These are phyloP conservation scores for Aurelia coerulea DNA, from an alignment of 30 jellyfish, hydroid and myxozoan genomes.

Conservation along the genomic window DNA sequence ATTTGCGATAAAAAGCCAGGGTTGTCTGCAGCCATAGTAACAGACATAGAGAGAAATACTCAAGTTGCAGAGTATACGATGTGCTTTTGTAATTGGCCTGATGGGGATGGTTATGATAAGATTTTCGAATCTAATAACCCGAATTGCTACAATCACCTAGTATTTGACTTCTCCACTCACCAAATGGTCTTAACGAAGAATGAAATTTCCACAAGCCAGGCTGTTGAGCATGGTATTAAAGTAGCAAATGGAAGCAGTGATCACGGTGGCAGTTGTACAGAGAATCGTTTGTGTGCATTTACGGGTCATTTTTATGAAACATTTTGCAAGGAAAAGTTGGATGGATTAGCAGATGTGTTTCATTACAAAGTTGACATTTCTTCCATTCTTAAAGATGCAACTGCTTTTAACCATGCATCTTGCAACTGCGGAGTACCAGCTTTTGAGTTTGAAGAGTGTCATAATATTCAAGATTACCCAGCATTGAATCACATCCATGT, in stretches of 20 bases:
- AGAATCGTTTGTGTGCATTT: background rate
- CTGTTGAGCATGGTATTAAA: background rate
- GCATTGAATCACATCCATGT: constrained; percentile 62
- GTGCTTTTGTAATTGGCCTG: constrained; percentile 71
- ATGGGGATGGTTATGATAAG: constrained; percentile 41
- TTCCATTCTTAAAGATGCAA: constrained; percentile 29
- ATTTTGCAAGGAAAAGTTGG: background rate
- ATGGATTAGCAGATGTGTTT: constrained; percentile 1
- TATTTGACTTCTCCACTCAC: constrained; percentile 51
- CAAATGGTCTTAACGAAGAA: constrained; percentile 15
- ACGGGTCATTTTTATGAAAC: background rate
- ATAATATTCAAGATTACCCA: constrained; percentile 63
- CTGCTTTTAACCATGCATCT: constrained; percentile 68
- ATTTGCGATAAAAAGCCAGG: constrained; percentile 5
- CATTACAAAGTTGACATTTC: constrained; percentile 39
- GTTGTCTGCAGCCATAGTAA: constrained; percentile 37
- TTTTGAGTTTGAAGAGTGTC: constrained; percentile 41
- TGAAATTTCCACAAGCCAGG: background rate
- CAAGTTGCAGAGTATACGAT: background rate
- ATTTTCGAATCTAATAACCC: background rate
- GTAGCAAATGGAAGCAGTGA: background rate
- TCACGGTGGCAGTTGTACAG: background rate
- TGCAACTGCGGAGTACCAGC: constrained; percentile 67
- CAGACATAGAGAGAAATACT: background rate
- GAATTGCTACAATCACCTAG: constrained; percentile 60